Evolutionary conservation across 2,888 invertebrate species (phyloP), one percentile per base, ranked within the genome.

Genomic region (Hyles lineata): DNA sequence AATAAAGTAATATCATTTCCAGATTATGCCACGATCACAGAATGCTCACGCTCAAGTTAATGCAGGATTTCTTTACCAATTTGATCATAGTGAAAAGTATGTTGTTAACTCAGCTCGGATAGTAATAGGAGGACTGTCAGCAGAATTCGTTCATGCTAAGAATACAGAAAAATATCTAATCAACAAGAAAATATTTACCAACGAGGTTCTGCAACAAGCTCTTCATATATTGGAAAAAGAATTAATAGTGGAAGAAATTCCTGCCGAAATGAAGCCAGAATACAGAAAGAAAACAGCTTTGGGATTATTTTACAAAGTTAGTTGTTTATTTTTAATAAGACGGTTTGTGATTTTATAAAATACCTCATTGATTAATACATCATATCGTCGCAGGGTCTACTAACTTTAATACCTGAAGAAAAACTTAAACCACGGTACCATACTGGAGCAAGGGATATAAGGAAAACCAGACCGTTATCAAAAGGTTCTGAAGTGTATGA

Each of bases 41-140:
- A 97, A 97, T 82, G 96, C 97, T 0, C 97, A 97, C 79, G 97
- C 97, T 0, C 95, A 96, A 82, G 96, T 98, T 0, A 97, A 97
- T 80, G 96, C 97, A 21, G 97, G 96, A 5, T 97, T 97, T 84
- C 88, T 96, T 0, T 95, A 97, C 74, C 95, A 96, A 83, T 85
- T 97, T 63, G 86, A 94, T 72, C 35, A 76, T 7, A 74, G 81
- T 0, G 71, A 86, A 1, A 74, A 77, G 35, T 83, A 85, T 17
- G 60, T 83, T 8, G 82, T 95, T 0, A 75, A 86, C 25, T 90
- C 90, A n/a, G 96, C 96, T 2, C 89, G 92, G 69, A 95, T 97
- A n/a, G 95, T 96, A 0, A 95, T 95, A 70, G 96, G 96, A 19
- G 96, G 96, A 0, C 95, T 97, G 23, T 90, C 92, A 0, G 85